Evolutionary conservation across 2,113 vertebrate genomes (phyloP).

Genomic region (Silurus glanis): DNA sequence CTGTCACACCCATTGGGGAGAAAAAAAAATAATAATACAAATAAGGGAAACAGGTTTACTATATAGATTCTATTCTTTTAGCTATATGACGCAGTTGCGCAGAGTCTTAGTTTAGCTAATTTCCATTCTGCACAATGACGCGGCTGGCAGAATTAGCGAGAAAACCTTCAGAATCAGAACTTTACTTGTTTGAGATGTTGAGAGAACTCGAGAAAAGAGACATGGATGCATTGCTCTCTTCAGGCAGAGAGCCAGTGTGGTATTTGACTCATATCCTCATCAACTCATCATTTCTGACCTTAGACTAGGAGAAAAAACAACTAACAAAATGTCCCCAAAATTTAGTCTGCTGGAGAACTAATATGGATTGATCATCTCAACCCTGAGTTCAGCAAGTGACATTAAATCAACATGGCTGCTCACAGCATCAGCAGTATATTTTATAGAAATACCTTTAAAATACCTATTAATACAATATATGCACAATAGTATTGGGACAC

Average conservation of each 20-base stretch:
- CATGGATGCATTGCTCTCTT: background rate
- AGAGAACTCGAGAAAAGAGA: background rate
- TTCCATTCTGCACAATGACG: background rate
- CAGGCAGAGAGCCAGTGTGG: background rate
- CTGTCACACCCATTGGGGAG: background rate
- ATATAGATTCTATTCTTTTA: background rate
- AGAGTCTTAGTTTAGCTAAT: background rate
- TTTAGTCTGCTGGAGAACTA: background rate
- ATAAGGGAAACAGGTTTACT: conserved; percentile 1
- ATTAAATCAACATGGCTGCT: background rate
- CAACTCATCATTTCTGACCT: background rate
- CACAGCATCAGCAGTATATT: no score
- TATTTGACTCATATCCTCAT: background rate
- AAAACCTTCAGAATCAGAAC: background rate
- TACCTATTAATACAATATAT: no score
- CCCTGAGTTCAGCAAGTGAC: background rate
- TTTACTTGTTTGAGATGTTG: background rate
- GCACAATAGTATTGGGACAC: no score
- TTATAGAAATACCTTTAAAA: no score
- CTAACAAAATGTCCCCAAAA: background rate
- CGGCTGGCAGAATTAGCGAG: background rate
- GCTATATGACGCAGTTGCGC: background rate
- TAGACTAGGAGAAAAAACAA: background rate
- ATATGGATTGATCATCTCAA: no score
- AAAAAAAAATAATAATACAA: background rate